A percentile compares a stretch with the other conserved stretches of the same genome.
phyloP scores from a whole-genome alignment of 2,888 invertebrate genomes.

The Diogma glabrata region DNA sequence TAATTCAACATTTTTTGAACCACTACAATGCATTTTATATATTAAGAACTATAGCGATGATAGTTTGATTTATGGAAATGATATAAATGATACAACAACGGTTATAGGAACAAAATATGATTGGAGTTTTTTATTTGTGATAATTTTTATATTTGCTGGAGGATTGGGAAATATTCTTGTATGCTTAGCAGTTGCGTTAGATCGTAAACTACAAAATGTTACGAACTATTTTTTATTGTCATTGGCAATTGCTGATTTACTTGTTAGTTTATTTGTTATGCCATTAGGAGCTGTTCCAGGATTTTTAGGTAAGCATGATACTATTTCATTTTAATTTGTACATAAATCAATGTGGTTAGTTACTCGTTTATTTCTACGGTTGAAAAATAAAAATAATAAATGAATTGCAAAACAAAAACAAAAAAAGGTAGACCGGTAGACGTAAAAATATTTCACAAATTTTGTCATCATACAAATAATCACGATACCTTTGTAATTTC shows the following conservation, averaged over 20 bases:
- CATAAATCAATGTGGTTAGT: neutral
- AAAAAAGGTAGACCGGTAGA: neutral
- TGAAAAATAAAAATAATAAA: neutral
- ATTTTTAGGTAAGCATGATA: constrained; percentile 74
- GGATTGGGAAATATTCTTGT: constrained; percentile 87
- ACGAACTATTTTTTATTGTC: constrained; percentile 93
- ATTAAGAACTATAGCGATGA: neutral
- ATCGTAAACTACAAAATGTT: constrained; percentile 82
- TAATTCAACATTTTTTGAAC: constrained; percentile 8
- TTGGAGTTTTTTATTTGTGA: constrained; percentile 75
- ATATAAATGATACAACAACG: neutral
- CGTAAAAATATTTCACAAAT: too few species aligned
- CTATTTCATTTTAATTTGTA: too few species aligned
- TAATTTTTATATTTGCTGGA: constrained; percentile 77
- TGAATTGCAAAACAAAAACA: neutral
- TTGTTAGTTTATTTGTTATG: constrained; percentile 92
- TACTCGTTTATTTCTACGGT: neutral
- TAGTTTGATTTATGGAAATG: neutral
- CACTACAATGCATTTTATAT: constrained; percentile 10
- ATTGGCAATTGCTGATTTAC: constrained; percentile 82
- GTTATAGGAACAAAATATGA: constrained; percentile 40
- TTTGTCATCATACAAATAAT: too few species aligned
- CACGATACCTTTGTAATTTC: too few species aligned
- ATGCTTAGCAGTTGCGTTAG: constrained; percentile 83
- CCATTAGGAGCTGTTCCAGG: constrained; percentile 89